Conservation (phyloP, 92 coral and sea anemone species). For the Montipora capitata region DNA sequence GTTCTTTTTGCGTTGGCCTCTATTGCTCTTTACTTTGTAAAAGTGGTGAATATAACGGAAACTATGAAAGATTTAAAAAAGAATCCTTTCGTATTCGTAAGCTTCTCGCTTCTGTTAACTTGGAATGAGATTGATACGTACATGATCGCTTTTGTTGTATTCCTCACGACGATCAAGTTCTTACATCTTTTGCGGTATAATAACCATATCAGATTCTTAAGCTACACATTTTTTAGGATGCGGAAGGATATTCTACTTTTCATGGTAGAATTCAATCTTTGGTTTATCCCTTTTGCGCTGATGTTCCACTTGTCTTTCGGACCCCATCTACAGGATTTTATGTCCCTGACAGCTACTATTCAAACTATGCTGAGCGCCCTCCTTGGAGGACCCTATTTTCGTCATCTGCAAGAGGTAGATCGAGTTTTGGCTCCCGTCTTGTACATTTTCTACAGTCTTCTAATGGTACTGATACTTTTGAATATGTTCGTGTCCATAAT, state of each 20-base stretch:
- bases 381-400: slow-evolving; percentile 79
- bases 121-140: slow-evolving; percentile 67
- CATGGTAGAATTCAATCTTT: slow-evolving; percentile 75
- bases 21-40: slow-evolving; percentile 75
- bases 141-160: slow-evolving; percentile 82
- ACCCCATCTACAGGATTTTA: slow-evolving; percentile 75
- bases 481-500: slow-evolving; percentile 88
- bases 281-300: slow-evolving; percentile 82
- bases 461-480: slow-evolving; percentile 79
- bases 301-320: slow-evolving; percentile 72
- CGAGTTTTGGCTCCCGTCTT: slow-evolving; percentile 78
- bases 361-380: slow-evolving; percentile 78
- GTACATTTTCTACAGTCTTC: slow-evolving; percentile 69
- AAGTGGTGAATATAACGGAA: slow-evolving; percentile 67
- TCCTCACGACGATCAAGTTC: slow-evolving; percentile 84
- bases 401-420: slow-evolving; percentile 65
- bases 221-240: slow-evolving; percentile 75
- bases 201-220: slow-evolving; percentile 76
- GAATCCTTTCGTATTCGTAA: slow-evolving; percentile 88
- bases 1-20: slow-evolving; percentile 73
- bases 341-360: slow-evolving; percentile 66
- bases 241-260: slow-evolving; percentile 70
- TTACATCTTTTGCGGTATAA: slow-evolving; percentile 80
- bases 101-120: slow-evolving; percentile 76
- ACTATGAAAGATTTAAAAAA: slow-evolving; percentile 72